Base-by-base conservation (phyloP, 2,113 vertebrate genomes). In the Scatophagus argus region DNA sequence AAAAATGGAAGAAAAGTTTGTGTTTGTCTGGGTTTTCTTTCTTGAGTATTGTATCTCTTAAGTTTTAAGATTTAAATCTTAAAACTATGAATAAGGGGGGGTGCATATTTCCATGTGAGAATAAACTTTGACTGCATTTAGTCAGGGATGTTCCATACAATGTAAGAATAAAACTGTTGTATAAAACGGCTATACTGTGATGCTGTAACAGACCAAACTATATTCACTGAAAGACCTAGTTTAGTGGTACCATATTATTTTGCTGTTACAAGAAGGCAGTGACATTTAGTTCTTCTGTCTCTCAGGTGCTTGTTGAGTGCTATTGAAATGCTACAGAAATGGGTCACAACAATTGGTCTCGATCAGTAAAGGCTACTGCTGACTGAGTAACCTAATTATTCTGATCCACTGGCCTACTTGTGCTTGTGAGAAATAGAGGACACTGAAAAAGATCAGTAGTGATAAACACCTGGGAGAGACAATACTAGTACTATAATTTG, bases 1-100 rank as follows among this genome's bases (percentile, higher is more conserved):
- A 8, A 56, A 36, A 77, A 54, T n/a, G n/a, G n/a, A 23, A 55
- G 12, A 10, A 67, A 82, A 74, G 4, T 74, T 23, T 65, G n/a
- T 51, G 19, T 77, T 27, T 44, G 36, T 63, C 6, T 64, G 25
- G 29, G 10, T 3, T 74, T 70, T 31, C 4, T 47, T 74, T 23
- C 6, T 32, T 63, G 2, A 34, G 8, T 71, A 46, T 38, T 41
- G 36, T 16, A 29, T n/a, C n/a, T n/a, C n/a, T n/a, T n/a, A n/a
- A n/a, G n/a, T n/a, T n/a, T n/a, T n/a, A n/a, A n/a, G n/a, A n/a
- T n/a, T n/a, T n/a, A n/a, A n/a, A n/a, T n/a, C n/a, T n/a, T n/a
- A n/a, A n/a, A 66, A 41, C 6, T 4, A 0, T 44, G 25, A 59
- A 41, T 14, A 9, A 39, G 2, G 5, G 12, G 8, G 1, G 4